Conservation (phyloP, 2,797 vertebrate genomes). For the Morelia viridis region DNA sequence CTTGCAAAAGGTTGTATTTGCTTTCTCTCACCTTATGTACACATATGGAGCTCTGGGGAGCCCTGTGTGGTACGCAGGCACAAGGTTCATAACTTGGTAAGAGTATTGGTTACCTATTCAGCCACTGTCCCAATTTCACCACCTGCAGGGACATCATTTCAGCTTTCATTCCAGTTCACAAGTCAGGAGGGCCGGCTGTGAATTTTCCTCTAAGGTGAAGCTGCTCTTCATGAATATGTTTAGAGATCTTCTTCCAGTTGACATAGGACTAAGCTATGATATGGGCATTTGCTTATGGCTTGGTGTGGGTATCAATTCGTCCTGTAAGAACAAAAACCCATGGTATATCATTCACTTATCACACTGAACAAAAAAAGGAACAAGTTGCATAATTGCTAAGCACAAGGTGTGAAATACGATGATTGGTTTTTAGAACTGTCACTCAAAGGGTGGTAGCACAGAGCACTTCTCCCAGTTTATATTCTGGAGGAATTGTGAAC, state of each 20-base stretch:
- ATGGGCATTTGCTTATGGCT: background rate
- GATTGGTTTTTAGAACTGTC: background rate
- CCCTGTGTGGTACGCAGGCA: too few relatives aligned
- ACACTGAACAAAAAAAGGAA: background rate
- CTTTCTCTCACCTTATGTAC: background rate
- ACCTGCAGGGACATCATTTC: background rate
- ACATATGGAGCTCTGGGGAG: background rate
- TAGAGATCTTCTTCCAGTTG: background rate
- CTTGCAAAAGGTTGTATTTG: background rate
- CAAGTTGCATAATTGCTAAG: background rate
- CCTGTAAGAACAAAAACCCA: background rate
- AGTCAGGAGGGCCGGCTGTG: background rate
- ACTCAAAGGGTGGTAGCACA: background rate
- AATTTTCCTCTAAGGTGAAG: background rate
- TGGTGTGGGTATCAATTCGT: background rate
- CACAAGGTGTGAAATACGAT: background rate
- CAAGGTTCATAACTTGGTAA: background rate
- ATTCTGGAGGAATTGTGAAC: background rate
- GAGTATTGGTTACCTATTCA: background rate
- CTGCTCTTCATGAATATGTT: background rate
- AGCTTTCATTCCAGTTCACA: background rate
- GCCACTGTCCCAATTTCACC: background rate
- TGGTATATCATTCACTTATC: background rate
- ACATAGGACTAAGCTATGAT: background rate
- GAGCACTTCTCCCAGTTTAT: background rate